Evolutionary conservation across 1,140 invertebrate genomes (phyloP), one percentile per base, ranked within the genome.

Genomic region (Nixonia krombeini): DNA sequence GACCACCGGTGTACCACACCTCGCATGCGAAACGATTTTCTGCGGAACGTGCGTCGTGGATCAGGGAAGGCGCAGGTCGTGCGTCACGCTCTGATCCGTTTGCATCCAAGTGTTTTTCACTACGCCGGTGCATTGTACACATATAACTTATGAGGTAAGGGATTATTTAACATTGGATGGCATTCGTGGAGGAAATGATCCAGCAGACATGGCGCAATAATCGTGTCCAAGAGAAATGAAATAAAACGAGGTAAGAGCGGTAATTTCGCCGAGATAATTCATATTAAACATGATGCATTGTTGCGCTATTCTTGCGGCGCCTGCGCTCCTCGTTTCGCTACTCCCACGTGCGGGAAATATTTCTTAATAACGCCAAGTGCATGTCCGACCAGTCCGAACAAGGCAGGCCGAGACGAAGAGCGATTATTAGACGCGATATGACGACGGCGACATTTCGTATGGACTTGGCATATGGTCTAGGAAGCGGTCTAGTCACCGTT

Each of bases 401-500:
- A 28, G 42, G 42, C 25, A 45, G 25, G 12, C 16, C 25, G 23
- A 70, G 59, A 78, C 69, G 72, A 78, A 76, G 71, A 78, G 73
- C 68, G 72, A 81, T 67, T 68, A 77, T 77, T 62, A 63, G 46
- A 55, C 69, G 52, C 71, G 76, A 74, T 79, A 80, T 80, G 71
- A 75, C 64, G 68, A 73, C 70, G 41, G 55, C 44, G 55, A 41
- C 51, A 37, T 58, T 64, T 72, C 50, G 62, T 63, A 61, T 38
- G 37, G 73, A 78, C 59, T 77, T 79, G 78, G 78, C 77, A 65
- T 68, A 52, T 51, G 41, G 61, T 81, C 73, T 76, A 79, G 75
- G 78, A 81, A 81, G 72, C 71, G 49, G 41, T 58, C 26, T 13
- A 49, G 44, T 44, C 45, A 46, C 64, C 67, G 76, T 79, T 80